Base-by-base conservation (phyloP, 2,797 vertebrate genomes). In the Perodicticus potto region DNA sequence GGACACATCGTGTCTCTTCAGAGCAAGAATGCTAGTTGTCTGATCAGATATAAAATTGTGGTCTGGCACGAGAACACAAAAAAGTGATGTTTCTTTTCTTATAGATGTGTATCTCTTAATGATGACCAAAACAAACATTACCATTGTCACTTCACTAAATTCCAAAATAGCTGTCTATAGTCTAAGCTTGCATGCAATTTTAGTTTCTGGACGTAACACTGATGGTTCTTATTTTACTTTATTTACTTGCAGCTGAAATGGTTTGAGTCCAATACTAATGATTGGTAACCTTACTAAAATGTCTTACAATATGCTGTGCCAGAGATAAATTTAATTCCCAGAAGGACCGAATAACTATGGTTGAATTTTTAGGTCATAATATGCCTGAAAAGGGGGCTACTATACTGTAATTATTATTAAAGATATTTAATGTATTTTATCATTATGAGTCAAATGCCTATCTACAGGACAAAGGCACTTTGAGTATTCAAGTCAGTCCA, bases 151-250 rank as follows among this genome's bases (percentile, higher is more conserved):
- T 84, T 93, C 37, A 88, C 45, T 84, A 87, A 88, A 72, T 43
- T 92, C 49, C 45, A 73, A 37, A 69, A 69, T 69, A 82, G 59
- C 29, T 91, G 29, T 72, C 61, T 89, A 91, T 1, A 93, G 37
- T 69, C 40, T 61, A 91, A 91, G 76, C 20, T 40, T 67, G 63
- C 29, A 85, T 80, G 29, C 81, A 70, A 76, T 84, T 93, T 96
- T 74, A 91, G 55, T 25, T 96, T 89, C 73, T 93, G 61, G 37
- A 34, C 63, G 37, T 61, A 86, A 91, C 10, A 90, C 3, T 67
- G n/a, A 22, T 80, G 32, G 40, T 86, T 93, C 70, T 78, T 86
- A 77, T 91, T 95, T 94, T 94, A 91, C 37, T 92, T 89, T 61
- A 86, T 63, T 95, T 85, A 85, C 89, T 89, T 93, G 77, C 37